These are phyloP conservation scores for Nowickia ferox DNA, from an alignment of 2,888 invertebrate genomes.

Conservation along the genomic window DNA sequence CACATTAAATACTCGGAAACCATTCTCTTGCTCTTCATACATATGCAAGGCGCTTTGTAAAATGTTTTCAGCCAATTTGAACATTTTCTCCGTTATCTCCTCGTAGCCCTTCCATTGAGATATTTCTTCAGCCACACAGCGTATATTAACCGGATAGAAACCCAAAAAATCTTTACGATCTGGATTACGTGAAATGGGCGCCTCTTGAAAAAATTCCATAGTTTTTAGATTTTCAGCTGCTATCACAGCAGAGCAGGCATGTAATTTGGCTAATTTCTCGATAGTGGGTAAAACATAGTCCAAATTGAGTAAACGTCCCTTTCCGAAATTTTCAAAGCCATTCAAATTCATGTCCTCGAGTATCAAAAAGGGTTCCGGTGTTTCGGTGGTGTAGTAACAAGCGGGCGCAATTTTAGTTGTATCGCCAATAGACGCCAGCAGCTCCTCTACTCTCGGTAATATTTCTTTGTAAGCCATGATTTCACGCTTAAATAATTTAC, in stretches of 20 bases:
- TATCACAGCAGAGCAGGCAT: slow-evolving; percentile 84
- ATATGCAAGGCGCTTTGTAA: slow-evolving; percentile 78
- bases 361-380: slow-evolving; percentile 82
- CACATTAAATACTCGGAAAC: slow-evolving; percentile 81
- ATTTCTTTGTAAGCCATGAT: slow-evolving; percentile 81
- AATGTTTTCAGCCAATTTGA: slow-evolving; percentile 80
- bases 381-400: slow-evolving; percentile 81
- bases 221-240: slow-evolving; percentile 77
- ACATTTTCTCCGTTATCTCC: slow-evolving; percentile 81
- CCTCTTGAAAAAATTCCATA: slow-evolving; percentile 80
- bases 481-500: slow-evolving; percentile 82
- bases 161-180: slow-evolving; percentile 81
- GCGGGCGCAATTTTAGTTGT: slow-evolving; percentile 80
- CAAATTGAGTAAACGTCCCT: slow-evolving; percentile 84
- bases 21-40: slow-evolving; percentile 77
- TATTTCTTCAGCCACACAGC: slow-evolving; percentile 80
- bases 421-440: slow-evolving; percentile 80
- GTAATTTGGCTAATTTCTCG: slow-evolving; percentile 85
- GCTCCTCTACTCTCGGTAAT: slow-evolving; percentile 78
- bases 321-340: slow-evolving; percentile 85
- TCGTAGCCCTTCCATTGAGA: slow-evolving; percentile 81
- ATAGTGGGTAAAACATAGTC: slow-evolving; percentile 84
- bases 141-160: slow-evolving; percentile 81
- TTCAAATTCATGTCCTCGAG: slow-evolving; percentile 85
- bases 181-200: slow-evolving; percentile 81